Conservation (phyloP, 2,888 invertebrate genomes). For the Mythimna lalbum region DNA sequence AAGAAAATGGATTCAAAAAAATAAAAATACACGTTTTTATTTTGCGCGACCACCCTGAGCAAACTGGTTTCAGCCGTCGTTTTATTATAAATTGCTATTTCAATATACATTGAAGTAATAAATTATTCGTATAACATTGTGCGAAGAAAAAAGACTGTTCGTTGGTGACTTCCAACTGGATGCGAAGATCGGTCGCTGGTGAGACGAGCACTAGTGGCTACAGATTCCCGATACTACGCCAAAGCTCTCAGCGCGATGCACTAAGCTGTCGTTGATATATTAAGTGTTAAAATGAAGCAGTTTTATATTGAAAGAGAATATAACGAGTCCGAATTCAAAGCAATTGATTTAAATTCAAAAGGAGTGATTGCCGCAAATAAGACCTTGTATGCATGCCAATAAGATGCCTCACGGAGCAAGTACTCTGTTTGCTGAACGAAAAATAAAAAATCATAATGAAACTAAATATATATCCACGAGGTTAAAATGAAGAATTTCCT, state of each 20-base stretch:
- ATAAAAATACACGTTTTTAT: slow-evolving; percentile 52
- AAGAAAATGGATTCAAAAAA: slow-evolving; percentile 53
- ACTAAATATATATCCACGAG: slow-evolving; percentile 42
- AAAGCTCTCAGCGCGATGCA: slow-evolving; percentile 21
- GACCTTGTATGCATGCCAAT: slow-evolving; percentile 37
- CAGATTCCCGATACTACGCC: slow-evolving; percentile 23
- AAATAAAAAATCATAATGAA: slow-evolving; percentile 13
- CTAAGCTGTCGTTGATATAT: slow-evolving; percentile 6
- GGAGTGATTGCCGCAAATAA: slow-evolving; percentile 29
- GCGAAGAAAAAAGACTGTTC: slow-evolving; percentile 48
- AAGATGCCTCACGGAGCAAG: slow-evolving; percentile 28
- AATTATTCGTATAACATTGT: slow-evolving; percentile 61
- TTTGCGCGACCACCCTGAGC: slow-evolving; percentile 60
- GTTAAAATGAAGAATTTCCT: slow-evolving; percentile 55
- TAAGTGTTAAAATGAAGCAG: slow-evolving; percentile 14
- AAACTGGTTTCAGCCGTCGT: slow-evolving; percentile 58
- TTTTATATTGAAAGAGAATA: slow-evolving; percentile 19
- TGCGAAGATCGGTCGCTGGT: slow-evolving; percentile 66
- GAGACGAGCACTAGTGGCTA: slow-evolving; percentile 41
- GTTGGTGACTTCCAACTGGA: slow-evolving; percentile 57
- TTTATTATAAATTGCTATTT: slow-evolving; percentile 62
- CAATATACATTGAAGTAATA: slow-evolving; percentile 64
- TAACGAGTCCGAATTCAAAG: slow-evolving; percentile 18
- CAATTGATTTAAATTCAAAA: slow-evolving; percentile 32
- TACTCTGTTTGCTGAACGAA: background rate